Evolutionary conservation across 2,888 invertebrate genomes (phyloP).

Genomic region (Dimorphilus gyrociliatus): DNA sequence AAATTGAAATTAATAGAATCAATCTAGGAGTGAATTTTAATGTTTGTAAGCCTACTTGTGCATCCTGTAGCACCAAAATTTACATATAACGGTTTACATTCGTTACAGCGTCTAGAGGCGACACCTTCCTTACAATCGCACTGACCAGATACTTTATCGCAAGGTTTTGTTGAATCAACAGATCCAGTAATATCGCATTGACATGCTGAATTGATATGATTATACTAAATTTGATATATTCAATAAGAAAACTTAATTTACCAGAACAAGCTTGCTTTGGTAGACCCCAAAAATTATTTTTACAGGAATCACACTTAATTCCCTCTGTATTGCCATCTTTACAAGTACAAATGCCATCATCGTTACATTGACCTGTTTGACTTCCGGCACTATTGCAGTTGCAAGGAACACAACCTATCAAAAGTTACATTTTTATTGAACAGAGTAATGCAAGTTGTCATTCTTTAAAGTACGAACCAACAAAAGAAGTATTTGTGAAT

Average conservation of each 20-base stretch:
- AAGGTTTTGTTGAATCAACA: conserved; percentile 12
- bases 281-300: conserved; percentile 14
- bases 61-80: conserved; percentile 13
- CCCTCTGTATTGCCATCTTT: conserved; percentile 9
- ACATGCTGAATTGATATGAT: conserved; percentile 14
- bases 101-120: conserved; percentile 15
- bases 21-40: conserved; percentile 1
- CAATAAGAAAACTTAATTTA: no score
- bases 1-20: not conserved
- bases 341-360: conserved; percentile 15
- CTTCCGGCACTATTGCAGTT: conserved; percentile 16
- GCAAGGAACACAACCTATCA: conserved; percentile 16
- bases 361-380: conserved; percentile 13
- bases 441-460: not conserved
- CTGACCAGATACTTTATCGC: conserved; percentile 17
- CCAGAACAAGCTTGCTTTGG: conserved; percentile 15
- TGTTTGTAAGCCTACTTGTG: conserved; percentile 9
- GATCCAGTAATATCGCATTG: conserved; percentile 51
- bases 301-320: conserved; percentile 15
- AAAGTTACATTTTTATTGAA: not conserved
- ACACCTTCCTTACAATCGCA: conserved; percentile 28
- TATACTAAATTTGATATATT: no score
- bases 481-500: conserved; percentile 5
- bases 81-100: conserved; percentile 14
- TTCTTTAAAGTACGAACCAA: conserved; percentile 4